phyloP scores from a whole-genome alignment of 2,113 vertebrate genomes.

The Camelus dromedarius region DNA sequence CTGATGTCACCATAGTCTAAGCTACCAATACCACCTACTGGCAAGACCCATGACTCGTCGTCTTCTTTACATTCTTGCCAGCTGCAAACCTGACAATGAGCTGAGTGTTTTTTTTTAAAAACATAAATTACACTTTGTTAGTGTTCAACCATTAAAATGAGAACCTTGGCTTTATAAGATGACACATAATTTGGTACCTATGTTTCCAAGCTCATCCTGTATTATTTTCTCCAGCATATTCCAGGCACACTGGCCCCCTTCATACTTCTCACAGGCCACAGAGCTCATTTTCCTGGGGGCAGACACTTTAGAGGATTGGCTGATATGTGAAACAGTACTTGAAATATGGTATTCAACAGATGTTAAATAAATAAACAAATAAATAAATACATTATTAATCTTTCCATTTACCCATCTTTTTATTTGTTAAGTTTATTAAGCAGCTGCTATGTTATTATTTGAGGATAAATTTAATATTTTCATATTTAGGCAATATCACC shows the following conservation, averaged over 20 bases:
- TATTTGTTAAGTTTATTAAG: background rate
- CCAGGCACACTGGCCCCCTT: background rate
- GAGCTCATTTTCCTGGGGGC: background rate
- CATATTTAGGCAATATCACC: background rate
- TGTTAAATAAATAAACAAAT: conserved; percentile 40
- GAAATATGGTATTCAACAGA: background rate
- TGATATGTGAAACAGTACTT: background rate
- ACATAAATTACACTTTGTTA: background rate
- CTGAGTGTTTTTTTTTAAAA: background rate
- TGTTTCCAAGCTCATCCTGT: background rate
- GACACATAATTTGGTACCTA: background rate
- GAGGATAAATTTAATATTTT: conserved; percentile 20
- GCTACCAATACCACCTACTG: background rate
- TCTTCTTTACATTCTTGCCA: background rate
- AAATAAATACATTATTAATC: background rate
- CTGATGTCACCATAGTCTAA: background rate
- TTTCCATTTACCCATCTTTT: background rate
- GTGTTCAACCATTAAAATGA: background rate
- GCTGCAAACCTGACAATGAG: background rate
- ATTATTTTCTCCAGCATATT: background rate
- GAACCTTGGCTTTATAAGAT: background rate
- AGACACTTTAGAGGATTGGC: background rate
- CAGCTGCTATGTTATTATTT: background rate
- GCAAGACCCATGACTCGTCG: background rate
- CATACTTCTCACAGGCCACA: background rate